Percentiles rank a stretch among this genome's conserved stretches.
These are phyloP conservation scores for Halocaridina rubra DNA, from an alignment of 2,888 invertebrate genomes.

Conservation along the genomic window DNA sequence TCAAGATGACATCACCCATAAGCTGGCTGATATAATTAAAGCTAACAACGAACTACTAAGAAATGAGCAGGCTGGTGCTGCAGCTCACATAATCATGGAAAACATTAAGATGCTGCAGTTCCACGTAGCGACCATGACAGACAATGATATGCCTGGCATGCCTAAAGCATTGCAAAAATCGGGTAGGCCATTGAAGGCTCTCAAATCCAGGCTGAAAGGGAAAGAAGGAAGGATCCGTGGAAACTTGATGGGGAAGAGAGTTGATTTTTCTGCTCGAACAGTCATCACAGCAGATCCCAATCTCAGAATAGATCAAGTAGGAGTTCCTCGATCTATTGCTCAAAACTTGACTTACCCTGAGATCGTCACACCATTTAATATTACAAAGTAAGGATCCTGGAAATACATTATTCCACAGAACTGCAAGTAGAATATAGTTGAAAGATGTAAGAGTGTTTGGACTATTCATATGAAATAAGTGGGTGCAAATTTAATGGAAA, in stretches of 20 bases:
- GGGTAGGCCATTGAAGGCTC: constrained; percentile 96
- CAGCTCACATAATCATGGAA: constrained; percentile 95
- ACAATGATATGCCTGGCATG: constrained; percentile 99
- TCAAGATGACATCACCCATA: constrained; percentile 98
- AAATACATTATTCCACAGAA: neutral
- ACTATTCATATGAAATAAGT: no score
- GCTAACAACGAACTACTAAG: constrained; percentile 94
- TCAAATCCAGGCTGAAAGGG: constrained; percentile 88
- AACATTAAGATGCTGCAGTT: constrained; percentile 98
- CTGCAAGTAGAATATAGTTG: no score
- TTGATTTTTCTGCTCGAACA: constrained; percentile 98
- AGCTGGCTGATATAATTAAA: constrained; percentile 97
- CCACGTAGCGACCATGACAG: constrained; percentile 97
- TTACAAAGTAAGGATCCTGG: constrained; percentile 77
- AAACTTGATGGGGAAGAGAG: constrained; percentile 99
- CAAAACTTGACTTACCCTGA: constrained; percentile 99
- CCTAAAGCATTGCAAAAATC: constrained; percentile 99
- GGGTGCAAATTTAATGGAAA: neutral
- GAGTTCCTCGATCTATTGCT: constrained; percentile 97
- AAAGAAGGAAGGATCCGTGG: constrained; percentile 99
- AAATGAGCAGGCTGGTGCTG: constrained; percentile 96
- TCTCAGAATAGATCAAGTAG: constrained; percentile 94
- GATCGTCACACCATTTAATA: constrained; percentile 98
- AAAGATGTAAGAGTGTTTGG: no score
- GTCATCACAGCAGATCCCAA: constrained; percentile 98